A percentile compares a stretch with the other conserved stretches of the same genome.
phyloP scores from a whole-genome alignment of 1,140 invertebrate genomes.

The Planococcus citri region DNA sequence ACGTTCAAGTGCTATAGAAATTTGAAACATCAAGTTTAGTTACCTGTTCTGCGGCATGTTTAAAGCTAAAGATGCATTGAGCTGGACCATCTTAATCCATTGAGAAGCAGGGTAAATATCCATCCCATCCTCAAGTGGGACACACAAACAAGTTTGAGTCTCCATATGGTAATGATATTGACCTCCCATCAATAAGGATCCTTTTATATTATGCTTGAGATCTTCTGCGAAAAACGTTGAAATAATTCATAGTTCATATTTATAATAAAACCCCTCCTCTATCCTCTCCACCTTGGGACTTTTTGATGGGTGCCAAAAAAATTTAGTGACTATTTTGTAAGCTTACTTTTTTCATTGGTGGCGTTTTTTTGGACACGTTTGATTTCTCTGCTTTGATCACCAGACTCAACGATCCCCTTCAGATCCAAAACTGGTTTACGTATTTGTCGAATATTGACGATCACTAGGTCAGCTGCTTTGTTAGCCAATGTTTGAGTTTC shows the following conservation, averaged over 20 bases:
- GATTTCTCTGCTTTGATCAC: conserved; percentile 33
- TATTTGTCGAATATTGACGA: conserved; percentile 47
- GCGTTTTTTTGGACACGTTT: not conserved
- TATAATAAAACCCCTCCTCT: no score
- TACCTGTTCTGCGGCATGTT: conserved; percentile 30
- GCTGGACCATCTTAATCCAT: conserved; percentile 30
- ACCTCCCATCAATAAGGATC: conserved; percentile 35
- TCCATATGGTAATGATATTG: conserved; percentile 59
- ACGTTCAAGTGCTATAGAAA: no score
- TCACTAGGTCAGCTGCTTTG: conserved; percentile 48
- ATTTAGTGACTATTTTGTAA: no score
- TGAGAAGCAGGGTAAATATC: conserved; percentile 46
- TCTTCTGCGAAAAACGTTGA: not conserved
- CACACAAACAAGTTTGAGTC: conserved; percentile 45
- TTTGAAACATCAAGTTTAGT: no score
- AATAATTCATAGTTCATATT: no score
- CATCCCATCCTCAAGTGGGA: conserved; percentile 51
- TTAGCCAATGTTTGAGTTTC: conserved; percentile 43
- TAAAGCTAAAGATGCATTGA: conserved; percentile 27
- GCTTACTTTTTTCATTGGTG: not conserved
- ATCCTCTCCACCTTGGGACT: no score
- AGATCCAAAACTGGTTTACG: conserved; percentile 46
- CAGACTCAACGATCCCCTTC: conserved; percentile 42
- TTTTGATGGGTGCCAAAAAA: not conserved
- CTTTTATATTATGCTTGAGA: conserved; percentile 41